Base-by-base conservation (phyloP, 2,113 vertebrate genomes). In the Ceyx margarethae region DNA sequence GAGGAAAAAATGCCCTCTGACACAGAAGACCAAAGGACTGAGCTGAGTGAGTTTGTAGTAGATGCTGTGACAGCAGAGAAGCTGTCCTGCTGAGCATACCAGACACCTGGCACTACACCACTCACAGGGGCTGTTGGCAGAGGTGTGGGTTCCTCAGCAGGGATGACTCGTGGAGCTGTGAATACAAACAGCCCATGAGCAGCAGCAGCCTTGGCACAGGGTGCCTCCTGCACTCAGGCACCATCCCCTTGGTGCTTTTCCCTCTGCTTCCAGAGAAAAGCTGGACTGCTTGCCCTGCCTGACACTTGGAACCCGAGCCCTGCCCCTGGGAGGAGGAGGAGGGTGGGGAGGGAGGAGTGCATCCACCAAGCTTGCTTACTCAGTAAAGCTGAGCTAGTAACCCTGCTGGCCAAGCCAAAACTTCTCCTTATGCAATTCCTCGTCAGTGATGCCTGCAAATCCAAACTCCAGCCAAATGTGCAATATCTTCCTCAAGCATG, bases 141-240 rank as follows among this genome's bases (percentile, higher is more conserved):
- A 93, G 60, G 58, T 57, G 66, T 11, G 68, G 69, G 86, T 81
- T 88, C 65, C 86, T 94, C 51, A 35, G 48, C 13, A 76, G 87
- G 61, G 66, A 85, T 84, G 74, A 87, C 64, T 26, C 45, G 54
- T 64, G 88, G 95, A 94, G 61, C 66, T 90, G 83, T 89, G 94
- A 88, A 74, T 65, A 87, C 40, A 77, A 86, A 73, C 67, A 87
- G 68, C 23, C 76, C 67, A 85, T 50, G 73, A 67, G 64, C 35
- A 15, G 35, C 87, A 93, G 89, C 87, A 81, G 89, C 68, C 77
- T 84, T 92, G 35, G 23, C 29, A 20, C 85, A 72, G 15, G 20
- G 19, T 37, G 81, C 54, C 56, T 43, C 56, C 21, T 43, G 29
- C 60, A 45, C 10, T 13, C 71, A 13, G 54, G 53, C 69, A 28